Evolutionary conservation across 2,888 invertebrate genomes (phyloP).

Genomic region (Epinotia ramella): DNA sequence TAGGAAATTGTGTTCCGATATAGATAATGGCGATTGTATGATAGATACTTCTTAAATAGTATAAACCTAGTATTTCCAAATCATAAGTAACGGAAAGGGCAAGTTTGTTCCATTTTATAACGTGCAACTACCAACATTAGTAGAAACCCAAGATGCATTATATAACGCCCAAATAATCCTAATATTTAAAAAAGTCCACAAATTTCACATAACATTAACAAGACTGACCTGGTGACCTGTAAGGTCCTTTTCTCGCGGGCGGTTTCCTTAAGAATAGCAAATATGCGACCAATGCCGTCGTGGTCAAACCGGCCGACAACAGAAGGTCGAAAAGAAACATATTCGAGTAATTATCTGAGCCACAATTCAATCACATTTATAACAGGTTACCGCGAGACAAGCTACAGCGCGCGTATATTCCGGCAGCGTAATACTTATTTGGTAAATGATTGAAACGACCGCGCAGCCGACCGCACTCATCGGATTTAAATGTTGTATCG

Average conservation of each 20-base stretch:
- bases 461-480: slow-evolving; percentile 11
- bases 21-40: too few species aligned
- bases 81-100: too few species aligned
- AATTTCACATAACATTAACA: background rate
- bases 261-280: slow-evolving; percentile 67
- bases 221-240: slow-evolving; percentile 67
- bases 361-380: slow-evolving; percentile 1
- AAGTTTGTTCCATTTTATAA: too few species aligned
- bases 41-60: too few species aligned
- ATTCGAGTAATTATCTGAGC: slow-evolving; percentile 40
- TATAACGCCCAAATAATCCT: background rate
- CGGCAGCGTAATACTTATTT: background rate
- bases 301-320: slow-evolving; percentile 68
- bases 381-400: slow-evolving; percentile 17
- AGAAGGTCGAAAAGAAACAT: slow-evolving; percentile 74
- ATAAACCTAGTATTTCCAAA: too few species aligned
- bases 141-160: background rate
- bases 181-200: too few species aligned
- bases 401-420: background rate
- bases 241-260: slow-evolving; percentile 57
- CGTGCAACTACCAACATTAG: background rate
- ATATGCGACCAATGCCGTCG: slow-evolving; percentile 67
- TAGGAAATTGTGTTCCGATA: too few species aligned
- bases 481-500: slow-evolving; percentile 24
- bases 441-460: slow-evolving; percentile 9